phyloP scores from a whole-genome alignment of 2,113 vertebrate genomes.

The Bubalus kerabau region DNA sequence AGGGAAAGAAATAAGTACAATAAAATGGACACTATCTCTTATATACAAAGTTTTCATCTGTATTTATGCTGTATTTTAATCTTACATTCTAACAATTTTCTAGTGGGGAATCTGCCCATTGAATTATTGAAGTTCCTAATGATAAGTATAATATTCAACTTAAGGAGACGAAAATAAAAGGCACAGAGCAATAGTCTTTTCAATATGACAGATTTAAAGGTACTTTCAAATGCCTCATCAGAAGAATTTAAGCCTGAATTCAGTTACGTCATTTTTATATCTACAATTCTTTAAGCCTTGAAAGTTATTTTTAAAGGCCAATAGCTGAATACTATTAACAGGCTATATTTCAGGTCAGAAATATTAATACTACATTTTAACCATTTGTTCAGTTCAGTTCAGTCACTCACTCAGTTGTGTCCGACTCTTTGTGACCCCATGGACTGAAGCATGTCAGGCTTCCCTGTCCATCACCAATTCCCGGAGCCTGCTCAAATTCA shows the following conservation, averaged over 20 bases:
- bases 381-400: not conserved
- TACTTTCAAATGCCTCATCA: conserved; percentile 74
- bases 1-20: conserved; percentile 77
- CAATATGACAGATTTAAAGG: conserved; percentile 74
- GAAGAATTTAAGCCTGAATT: conserved; percentile 75
- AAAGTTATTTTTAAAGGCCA: conserved; percentile 77
- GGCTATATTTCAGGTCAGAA: conserved; percentile 82
- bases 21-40: conserved; percentile 79
- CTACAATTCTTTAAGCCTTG: conserved; percentile 77
- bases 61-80: conserved; percentile 76
- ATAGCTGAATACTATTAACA: conserved; percentile 81
- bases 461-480: not conserved
- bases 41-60: conserved; percentile 76
- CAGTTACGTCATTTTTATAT: conserved; percentile 73
- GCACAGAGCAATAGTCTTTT: conserved; percentile 79
- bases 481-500: not conserved
- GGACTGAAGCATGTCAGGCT: not conserved
- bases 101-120: conserved; percentile 76
- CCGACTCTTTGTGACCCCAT: not conserved
- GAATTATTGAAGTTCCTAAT: conserved; percentile 75
- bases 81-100: conserved; percentile 76
- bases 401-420: not conserved
- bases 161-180: conserved; percentile 76
- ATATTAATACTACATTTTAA: conserved; percentile 68
- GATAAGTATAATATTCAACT: conserved; percentile 76